Evolutionary conservation across 2,113 vertebrate species (phyloP).

Genomic region (Sylvia atricapilla): DNA sequence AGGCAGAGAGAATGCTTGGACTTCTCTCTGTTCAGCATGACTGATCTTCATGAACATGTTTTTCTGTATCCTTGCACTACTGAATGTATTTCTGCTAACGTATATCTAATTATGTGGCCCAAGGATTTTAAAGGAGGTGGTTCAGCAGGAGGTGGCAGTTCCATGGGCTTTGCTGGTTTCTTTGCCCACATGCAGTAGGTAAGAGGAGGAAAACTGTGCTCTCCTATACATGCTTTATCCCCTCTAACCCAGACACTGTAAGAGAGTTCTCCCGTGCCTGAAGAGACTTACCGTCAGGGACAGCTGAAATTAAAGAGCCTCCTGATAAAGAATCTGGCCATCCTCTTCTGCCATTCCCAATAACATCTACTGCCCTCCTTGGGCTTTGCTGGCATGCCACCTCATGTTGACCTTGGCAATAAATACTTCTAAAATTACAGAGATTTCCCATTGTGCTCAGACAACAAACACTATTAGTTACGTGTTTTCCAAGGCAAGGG

Average conservation of each 20-base stretch:
- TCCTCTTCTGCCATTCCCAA: not conserved
- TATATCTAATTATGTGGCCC: not conserved
- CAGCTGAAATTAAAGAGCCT: not conserved
- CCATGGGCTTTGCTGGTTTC: not conserved
- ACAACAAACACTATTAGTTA: not conserved
- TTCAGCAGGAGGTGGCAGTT: not conserved
- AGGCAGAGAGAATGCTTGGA: not conserved
- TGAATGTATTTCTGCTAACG: not conserved
- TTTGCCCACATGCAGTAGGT: not conserved
- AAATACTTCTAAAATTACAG: not conserved
- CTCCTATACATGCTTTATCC: not conserved
- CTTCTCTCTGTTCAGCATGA: not conserved
- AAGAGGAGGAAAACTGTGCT: not conserved
- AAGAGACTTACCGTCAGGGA: not conserved
- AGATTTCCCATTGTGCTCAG: not conserved
- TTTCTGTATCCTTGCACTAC: not conserved
- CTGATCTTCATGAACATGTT: not conserved
- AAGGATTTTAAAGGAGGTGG: not conserved
- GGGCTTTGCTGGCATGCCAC: not conserved
- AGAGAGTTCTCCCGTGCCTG: not conserved
- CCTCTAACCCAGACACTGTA: rapidly evolving
- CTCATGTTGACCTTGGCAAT: not conserved
- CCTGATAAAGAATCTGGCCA: not conserved
- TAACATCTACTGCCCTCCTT: not conserved
- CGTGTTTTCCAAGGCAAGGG: not conserved